phyloP scores from a whole-genome alignment of 2,797 vertebrate species.

The Aselliscus stoliczkanus region DNA sequence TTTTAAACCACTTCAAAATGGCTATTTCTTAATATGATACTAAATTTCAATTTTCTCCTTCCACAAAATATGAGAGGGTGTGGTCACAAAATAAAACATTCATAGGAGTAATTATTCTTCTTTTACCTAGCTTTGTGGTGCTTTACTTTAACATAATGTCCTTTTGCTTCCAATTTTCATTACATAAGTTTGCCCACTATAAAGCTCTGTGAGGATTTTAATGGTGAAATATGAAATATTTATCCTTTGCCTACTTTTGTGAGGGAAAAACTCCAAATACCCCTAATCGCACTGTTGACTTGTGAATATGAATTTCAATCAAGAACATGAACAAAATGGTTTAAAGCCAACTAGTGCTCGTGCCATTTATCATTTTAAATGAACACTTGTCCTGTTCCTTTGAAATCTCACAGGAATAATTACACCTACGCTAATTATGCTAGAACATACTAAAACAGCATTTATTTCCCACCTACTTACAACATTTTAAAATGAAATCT shows the following conservation, averaged over 20 bases:
- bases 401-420: conserved; percentile 49
- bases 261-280: not conserved
- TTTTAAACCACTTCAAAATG: conserved; percentile 46
- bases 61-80: conserved; percentile 54
- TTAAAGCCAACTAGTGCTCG: not conserved
- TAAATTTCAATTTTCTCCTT: conserved; percentile 47
- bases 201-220: conserved; percentile 38
- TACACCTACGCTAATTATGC: conserved; percentile 25
- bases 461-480: conserved; percentile 39
- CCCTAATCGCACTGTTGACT: not conserved
- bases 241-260: conserved; percentile 12
- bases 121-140: conserved; percentile 37
- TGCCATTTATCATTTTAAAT: conserved; percentile 16
- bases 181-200: not conserved
- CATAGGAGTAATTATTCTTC: conserved; percentile 24
- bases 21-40: conserved; percentile 48
- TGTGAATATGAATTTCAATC: not conserved
- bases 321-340: not conserved
- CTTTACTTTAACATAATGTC: not conserved
- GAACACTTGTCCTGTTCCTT: conserved; percentile 16
- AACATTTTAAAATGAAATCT: conserved; percentile 57
- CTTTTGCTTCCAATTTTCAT: not conserved
- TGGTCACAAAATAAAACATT: conserved; percentile 60
- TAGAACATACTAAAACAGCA: conserved; percentile 45
- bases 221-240: conserved; percentile 10